A percentile compares a stretch with the other conserved stretches of the same genome.
Conservation (phyloP, 2,888 invertebrate genomes). For the Dexiosoma caninum region DNA sequence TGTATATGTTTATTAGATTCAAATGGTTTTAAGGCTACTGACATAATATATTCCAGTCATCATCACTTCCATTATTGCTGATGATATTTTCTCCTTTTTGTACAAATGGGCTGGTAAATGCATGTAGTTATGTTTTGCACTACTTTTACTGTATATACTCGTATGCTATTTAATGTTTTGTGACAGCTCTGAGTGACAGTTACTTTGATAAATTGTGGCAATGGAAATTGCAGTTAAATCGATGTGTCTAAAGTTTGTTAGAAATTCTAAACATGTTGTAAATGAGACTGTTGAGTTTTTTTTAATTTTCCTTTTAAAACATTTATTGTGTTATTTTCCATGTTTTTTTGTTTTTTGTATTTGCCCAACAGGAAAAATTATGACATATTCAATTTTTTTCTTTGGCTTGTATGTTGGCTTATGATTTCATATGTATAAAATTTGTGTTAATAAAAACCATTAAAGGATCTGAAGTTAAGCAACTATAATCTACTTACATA, state of each 20-base stretch:
- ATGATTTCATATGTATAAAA: too few species aligned
- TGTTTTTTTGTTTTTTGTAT: background rate
- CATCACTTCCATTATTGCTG: too few species aligned
- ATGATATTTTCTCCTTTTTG: too few species aligned
- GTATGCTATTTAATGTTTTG: conserved; percentile 51
- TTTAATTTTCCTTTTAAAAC: background rate
- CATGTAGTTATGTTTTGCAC: conserved; percentile 19
- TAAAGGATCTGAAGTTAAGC: too few species aligned
- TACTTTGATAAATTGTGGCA: conserved; percentile 63
- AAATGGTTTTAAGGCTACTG: too few species aligned
- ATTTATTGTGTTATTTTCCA: background rate
- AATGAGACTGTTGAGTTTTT: conserved; percentile 45
- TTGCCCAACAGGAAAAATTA: background rate
- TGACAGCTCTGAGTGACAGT: conserved; percentile 64
- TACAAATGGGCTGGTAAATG: background rate
- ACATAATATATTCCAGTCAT: too few species aligned
- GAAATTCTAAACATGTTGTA: conserved; percentile 55
- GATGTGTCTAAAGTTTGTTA: conserved; percentile 62
- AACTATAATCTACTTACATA: too few species aligned
- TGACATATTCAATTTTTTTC: background rate
- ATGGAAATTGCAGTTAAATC: conserved; percentile 62
- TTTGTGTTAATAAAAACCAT: too few species aligned
- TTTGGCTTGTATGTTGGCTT: background rate
- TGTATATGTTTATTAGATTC: background rate
- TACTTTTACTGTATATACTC: conserved; percentile 25